Base-by-base conservation (phyloP, 2,113 vertebrate genomes). In the Microcebus griseorufus region DNA sequence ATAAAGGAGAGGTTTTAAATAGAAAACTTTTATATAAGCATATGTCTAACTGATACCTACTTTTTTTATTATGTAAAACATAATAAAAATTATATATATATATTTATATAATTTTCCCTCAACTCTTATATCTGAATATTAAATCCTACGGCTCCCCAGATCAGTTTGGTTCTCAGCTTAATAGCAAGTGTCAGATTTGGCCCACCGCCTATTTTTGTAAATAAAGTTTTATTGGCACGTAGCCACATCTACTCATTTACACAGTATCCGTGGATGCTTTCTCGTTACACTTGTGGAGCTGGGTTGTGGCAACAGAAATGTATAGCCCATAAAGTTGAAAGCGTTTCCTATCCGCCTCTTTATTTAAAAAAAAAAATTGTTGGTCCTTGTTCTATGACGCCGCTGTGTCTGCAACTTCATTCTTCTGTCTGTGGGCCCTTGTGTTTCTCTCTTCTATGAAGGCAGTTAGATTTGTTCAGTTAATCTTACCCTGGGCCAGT, bases 141-240 rank as follows among this genome's bases (percentile, higher is more conserved):
- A 82, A 64, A 79, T 70, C 11, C 25, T 73, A 12, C 64, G 32
- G 12, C 29, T 94, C 45, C 48, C 42, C 32, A 70, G 29, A 58
- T 75, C 39, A 27, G 14, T 62, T 32, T 95, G 27, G 2, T 70
- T 88, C 39, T 78, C 37, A 81, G 16, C 5, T 70, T 45, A 42
- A 8, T 2, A 39, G 39, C 45, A 60, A 53, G 29, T 55, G 4
- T 45, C 29, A 81, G 58, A 37, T 27, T 79, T 62, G 45, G 17
- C 37, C 27, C 0, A 3, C 2, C 11, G 9, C 17, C 2, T 96
- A 37, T 37, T 80, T 88, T 79, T 81, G 34, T 73, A 45, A 92
- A 92, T 90, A 65, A 89, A 89, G 51, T 75, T 94, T 76, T 80
- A 94, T 64, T 92, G 88, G 34, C 34, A 84, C n/a, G 13, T 2